Evolutionary conservation across 1,140 invertebrate genomes (phyloP).

Genomic region (Hylaeus anthracinus): DNA sequence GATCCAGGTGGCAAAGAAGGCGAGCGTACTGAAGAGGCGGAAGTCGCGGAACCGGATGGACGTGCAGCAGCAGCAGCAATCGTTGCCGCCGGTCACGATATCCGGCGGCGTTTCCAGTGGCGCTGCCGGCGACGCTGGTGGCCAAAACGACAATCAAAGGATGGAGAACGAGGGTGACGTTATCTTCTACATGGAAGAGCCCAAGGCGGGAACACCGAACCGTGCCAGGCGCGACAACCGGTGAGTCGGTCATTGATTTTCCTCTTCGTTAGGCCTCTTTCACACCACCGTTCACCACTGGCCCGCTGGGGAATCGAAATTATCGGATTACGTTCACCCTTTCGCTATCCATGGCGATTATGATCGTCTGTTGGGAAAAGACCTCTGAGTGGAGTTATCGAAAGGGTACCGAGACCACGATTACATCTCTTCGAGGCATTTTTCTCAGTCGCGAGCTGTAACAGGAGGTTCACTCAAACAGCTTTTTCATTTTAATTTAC

Average conservation of each 20-base stretch:
- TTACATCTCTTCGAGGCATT: too few species aligned
- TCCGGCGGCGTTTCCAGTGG: constrained; percentile 57
- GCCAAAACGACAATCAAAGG: constrained; percentile 70
- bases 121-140: constrained; percentile 26
- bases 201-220: constrained; percentile 85
- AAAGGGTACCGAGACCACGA: too few species aligned
- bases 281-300: too few species aligned
- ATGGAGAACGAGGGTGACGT: constrained; percentile 85
- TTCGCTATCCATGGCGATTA: too few species aligned
- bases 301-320: too few species aligned
- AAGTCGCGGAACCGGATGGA: constrained; percentile 88
- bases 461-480: too few species aligned
- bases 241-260: constrained; percentile 57
- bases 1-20: constrained; percentile 88
- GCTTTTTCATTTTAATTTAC: too few species aligned
- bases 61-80: constrained; percentile 64
- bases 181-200: constrained; percentile 87
- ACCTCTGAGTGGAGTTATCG: too few species aligned
- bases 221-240: constrained; percentile 83
- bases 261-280: background rate
- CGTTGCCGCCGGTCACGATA: constrained; percentile 64
- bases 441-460: too few species aligned
- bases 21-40: constrained; percentile 86
- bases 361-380: too few species aligned
- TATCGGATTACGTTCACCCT: too few species aligned